Evolutionary conservation across 2,113 vertebrate genomes (phyloP), one percentile per base, ranked within the genome.

Genomic region (Tursiops truncatus): DNA sequence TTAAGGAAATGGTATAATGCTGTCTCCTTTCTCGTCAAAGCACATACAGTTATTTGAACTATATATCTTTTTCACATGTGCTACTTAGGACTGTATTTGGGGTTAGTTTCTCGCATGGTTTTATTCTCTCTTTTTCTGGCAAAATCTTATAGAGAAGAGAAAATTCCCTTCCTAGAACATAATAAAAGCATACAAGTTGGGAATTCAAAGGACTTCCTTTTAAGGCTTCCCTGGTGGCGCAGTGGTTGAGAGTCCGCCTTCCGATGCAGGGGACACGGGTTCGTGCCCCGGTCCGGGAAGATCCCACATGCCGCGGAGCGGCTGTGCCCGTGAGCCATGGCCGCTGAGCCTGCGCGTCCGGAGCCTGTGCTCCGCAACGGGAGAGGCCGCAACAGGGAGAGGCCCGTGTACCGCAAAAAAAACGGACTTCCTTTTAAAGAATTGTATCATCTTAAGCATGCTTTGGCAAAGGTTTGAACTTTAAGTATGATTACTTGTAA

Each of bases 201-300:
- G 53, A 68, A 88, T 91, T 96, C 36, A 96, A 1, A 85, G 53
- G 38, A 84, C 38, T 96, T 93, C 15, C 44, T 83, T 89, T 92
- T 50, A 73, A 13, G 47, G 47, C 13, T 50, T 50, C 47, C 47
- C 47, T 50, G 47, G 47, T 50, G 47, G 47, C 13, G 47, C 13
- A 50, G 47, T 50, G 47, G 13, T 50, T 50, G 47, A 50, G 47
- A 50, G 47, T 50, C 47, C 47, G 13, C 47, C 47, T 50, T 13
- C 47, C 47, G 12, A 50, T 50, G 12, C 12, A 50, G 47, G 47
- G 47, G 47, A 50, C 12, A 14, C 3, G 3, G 47, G 47, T 50
- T 50, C 47, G 12, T 50, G 47, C 47, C 47, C 47, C 12, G 47
- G 12, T 13, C 12, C 12, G 12, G 47, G 47, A 47, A 47, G 47